Evolutionary conservation across 2,113 vertebrate genomes (phyloP).

Genomic region (Bucco capensis): DNA sequence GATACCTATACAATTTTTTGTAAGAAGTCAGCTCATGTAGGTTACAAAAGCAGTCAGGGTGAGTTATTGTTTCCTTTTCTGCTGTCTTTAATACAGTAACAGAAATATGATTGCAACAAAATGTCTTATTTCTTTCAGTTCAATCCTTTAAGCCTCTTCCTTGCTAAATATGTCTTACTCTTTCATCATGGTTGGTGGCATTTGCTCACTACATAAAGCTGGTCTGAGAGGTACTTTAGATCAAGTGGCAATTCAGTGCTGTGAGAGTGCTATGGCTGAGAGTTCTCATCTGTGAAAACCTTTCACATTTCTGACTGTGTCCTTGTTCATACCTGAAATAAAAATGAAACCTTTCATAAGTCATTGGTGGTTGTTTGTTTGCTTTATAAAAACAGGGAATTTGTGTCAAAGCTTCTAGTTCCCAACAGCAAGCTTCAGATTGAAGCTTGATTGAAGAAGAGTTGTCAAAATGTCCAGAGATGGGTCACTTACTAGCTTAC

Average conservation of each 20-base stretch:
- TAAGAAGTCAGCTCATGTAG: background rate
- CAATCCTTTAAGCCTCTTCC: background rate
- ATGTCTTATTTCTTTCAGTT: background rate
- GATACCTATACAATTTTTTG: background rate
- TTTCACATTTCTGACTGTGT: background rate
- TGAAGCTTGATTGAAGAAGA: rapidly evolving
- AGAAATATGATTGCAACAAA: background rate
- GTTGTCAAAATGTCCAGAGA: background rate
- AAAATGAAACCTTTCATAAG: background rate
- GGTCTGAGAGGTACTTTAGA: background rate
- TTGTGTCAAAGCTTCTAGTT: background rate
- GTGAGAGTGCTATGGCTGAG: background rate
- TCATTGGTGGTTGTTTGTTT: background rate
- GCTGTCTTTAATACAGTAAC: background rate
- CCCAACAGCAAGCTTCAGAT: background rate
- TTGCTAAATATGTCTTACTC: background rate
- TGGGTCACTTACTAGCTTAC: background rate
- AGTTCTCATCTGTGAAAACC: background rate
- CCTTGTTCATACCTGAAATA: background rate
- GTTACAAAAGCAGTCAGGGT: background rate
- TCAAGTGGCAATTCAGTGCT: background rate
- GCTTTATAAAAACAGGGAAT: background rate
- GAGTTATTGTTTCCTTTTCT: background rate
- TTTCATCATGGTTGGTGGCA: background rate
- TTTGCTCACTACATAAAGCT: background rate